Evolutionary conservation across 1,140 invertebrate species (phyloP), one percentile per base, ranked within the genome.

Genomic region (Drosophila pseudoobscura): DNA sequence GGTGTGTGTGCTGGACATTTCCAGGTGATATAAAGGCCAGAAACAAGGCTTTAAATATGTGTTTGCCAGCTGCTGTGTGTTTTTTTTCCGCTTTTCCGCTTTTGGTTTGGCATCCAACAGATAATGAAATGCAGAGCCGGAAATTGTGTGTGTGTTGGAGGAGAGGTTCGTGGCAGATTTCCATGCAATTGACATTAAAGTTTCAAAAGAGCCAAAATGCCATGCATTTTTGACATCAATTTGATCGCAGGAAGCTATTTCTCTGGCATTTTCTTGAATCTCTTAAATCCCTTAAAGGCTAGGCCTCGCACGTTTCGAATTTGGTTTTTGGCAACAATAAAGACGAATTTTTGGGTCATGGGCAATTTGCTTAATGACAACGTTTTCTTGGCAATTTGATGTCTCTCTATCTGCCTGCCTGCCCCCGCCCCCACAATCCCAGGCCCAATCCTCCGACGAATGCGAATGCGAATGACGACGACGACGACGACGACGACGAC

Each of bases 351-450:
- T 60, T 6, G 45, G 68, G 13, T 45, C 57, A 60, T 47, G 56
- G 54, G 35, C 69, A 56, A 74, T 74, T 74, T 74, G 68, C 72
- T 84, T 84, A 84, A 84, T 84, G 80, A 79, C 80, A 66, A 76
- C 66, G 29, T 49, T 49, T 75, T 63, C 72, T 85, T 80, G 80
- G 47, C 77, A 57, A 77, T 76, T 58, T 43, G 20, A 61, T 26
- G 58, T 43, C 20, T 59, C 45, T 26, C 50, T 52, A n/a, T 15
- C 51, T 52, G 13, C 15, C 4, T 20, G 20, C 20, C 20, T 2
- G 20, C 1, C 20, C 20, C 17, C 17, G 17, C 24, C 24, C 22
- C 2, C 31, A 7, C 24, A 15, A 52, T 31, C n/a, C 13, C 26
- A 22, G 3, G 11, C 20, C 31, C 57, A 74, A 74, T 54, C 43